A percentile compares a stretch with the other conserved stretches of the same genome.
These are phyloP conservation scores for Eucera pruinosa DNA, from an alignment of 2,888 invertebrate genomes.

Conservation along the genomic window DNA sequence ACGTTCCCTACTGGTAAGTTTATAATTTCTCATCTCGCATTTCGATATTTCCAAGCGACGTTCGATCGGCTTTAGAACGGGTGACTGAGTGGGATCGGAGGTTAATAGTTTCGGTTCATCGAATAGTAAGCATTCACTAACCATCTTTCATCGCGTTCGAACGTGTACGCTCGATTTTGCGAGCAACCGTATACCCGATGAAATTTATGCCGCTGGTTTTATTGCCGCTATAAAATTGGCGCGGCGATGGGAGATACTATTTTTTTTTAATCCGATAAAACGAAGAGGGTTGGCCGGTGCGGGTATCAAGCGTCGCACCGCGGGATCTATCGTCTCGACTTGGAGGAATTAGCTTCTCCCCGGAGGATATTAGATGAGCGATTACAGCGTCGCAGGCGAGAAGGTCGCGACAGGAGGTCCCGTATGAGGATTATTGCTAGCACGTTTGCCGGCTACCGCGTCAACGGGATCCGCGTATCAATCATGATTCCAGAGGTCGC, in stretches of 20 bases:
- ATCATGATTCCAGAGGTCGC: no score
- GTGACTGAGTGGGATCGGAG: no score
- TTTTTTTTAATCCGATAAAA: slow-evolving; percentile 17
- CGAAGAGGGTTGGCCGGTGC: neutral
- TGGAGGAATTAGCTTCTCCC: slow-evolving; percentile 50
- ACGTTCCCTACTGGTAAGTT: no score
- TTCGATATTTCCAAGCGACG: no score
- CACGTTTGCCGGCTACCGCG: slow-evolving; percentile 11
- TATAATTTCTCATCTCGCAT: no score
- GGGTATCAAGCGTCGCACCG: slow-evolving; percentile 22
- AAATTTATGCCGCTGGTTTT: neutral
- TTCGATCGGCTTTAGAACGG: no score
- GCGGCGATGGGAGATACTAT: neutral
- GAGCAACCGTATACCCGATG: no score
- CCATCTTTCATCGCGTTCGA: no score
- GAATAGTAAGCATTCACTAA: no score
- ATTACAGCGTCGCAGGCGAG: slow-evolving; percentile 47
- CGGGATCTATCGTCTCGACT: slow-evolving; percentile 44
- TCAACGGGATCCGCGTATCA: slow-evolving; percentile 32
- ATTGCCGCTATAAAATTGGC: neutral
- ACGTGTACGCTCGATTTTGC: no score
- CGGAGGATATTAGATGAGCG: slow-evolving; percentile 62
- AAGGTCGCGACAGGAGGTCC: slow-evolving; percentile 21
- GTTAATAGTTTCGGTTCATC: no score
- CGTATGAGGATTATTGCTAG: slow-evolving; percentile 56